phyloP scores from a whole-genome alignment of 1,140 invertebrate genomes.

The Zophobas morio region DNA sequence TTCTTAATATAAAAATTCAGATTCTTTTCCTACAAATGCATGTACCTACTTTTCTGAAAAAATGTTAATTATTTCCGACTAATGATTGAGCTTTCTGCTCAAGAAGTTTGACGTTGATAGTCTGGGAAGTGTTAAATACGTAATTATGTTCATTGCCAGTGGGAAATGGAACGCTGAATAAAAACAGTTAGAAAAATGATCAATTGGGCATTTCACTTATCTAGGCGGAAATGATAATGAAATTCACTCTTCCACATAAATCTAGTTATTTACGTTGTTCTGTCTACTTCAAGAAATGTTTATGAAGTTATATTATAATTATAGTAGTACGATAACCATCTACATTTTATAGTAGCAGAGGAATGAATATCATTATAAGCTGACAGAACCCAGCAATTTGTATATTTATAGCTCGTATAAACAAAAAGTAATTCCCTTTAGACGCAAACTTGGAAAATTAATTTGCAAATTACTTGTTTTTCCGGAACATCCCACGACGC shows the following conservation, averaged over 20 bases:
- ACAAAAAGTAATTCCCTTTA: not conserved
- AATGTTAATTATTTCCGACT: too few species aligned
- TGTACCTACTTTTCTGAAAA: too few species aligned
- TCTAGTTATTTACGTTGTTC: conserved; percentile 32
- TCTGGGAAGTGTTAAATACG: not conserved
- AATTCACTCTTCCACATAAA: conserved; percentile 39
- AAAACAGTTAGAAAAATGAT: not conserved
- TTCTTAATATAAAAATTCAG: too few species aligned
- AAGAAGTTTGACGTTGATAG: too few species aligned
- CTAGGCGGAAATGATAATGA: conserved; percentile 30
- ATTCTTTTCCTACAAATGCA: too few species aligned
- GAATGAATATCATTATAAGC: conserved; percentile 31
- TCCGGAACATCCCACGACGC: not conserved
- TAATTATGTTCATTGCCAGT: not conserved
- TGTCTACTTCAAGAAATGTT: conserved; percentile 40
- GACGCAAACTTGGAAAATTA: not conserved
- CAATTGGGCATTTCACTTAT: conserved; percentile 16
- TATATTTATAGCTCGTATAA: conserved; percentile 6
- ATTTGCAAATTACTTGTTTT: not conserved
- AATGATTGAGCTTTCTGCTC: too few species aligned
- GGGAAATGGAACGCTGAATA: too few species aligned
- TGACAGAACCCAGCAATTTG: conserved; percentile 17
- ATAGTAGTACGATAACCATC: conserved; percentile 23
- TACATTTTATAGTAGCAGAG: conserved; percentile 38
- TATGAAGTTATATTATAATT: conserved; percentile 41